Evolutionary conservation across 2,888 invertebrate genomes (phyloP).

Genomic region (Polietes domitor): DNA sequence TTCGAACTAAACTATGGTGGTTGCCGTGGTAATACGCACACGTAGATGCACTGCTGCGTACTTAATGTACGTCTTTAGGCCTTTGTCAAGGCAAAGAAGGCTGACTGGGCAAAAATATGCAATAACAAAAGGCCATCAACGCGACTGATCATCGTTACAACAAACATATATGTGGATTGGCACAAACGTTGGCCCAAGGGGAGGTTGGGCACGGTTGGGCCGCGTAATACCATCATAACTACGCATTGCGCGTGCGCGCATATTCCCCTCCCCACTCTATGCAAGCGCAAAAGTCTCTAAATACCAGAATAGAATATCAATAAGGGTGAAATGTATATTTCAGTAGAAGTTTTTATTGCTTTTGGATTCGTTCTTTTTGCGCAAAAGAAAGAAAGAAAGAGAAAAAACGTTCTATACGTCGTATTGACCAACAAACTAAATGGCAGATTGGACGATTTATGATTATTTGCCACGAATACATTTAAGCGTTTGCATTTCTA

Average conservation of each 20-base stretch:
- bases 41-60: slow-evolving; percentile 25
- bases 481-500: slow-evolving; percentile 39
- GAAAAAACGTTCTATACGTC: neutral
- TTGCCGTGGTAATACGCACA: neutral
- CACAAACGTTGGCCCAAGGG: neutral
- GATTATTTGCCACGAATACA: slow-evolving; percentile 54
- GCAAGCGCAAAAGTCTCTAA: slow-evolving; percentile 34
- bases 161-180: slow-evolving; percentile 27
- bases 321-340: slow-evolving; percentile 54
- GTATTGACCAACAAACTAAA: slow-evolving; percentile 46
- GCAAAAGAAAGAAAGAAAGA: neutral
- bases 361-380: neutral
- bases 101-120: slow-evolving; percentile 4
- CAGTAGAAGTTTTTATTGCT: slow-evolving; percentile 28
- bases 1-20: neutral
- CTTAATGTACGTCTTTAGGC: slow-evolving; percentile 39
- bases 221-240: slow-evolving; percentile 26
- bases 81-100: neutral
- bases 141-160: slow-evolving; percentile 42
- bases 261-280: neutral
- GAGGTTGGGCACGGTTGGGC: neutral
- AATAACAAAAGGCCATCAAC: slow-evolving; percentile 22
- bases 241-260: slow-evolving; percentile 30
- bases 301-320: slow-evolving; percentile 52
- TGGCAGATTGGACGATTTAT: slow-evolving; percentile 60